Evolutionary conservation across 1,140 invertebrate species (phyloP), one percentile per base, ranked within the genome.

Genomic region (Octopus sinensis): DNA sequence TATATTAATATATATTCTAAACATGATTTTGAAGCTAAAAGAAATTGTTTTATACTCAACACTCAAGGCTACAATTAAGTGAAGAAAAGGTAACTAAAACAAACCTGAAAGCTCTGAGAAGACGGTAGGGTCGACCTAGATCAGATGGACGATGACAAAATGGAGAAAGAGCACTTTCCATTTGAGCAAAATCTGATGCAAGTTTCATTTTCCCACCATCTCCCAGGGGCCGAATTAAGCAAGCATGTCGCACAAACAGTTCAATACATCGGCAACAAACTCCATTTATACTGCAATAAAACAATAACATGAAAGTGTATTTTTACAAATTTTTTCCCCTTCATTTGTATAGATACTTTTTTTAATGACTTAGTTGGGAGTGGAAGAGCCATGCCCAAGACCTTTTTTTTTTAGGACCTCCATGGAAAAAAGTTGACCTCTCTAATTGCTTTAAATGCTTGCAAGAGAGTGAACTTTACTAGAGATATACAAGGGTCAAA

Each of bases 211-310:
- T 93, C 0, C 96, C 96, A 81, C 94, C 94, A 75, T 93, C 92
- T 23, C 94, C 95, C 4, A 98, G 87, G 0, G 96, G 96, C 43
- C 96, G 92, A 10, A 98, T 89, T 56, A 98, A 92, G 85, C 95
- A 95, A 12, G 95, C 93, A 90, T 98, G 96, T 78, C 96, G 92
- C 4, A 97, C 93, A 89, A 98, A 97, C 53, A 97, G 91, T 84
- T 97, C 95, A 76, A 98, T 94, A 85, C 95, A 96, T 79, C 94
- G 93, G 80, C 17, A 73, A 73, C 68, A 73, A 23, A 73, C 30
- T 23, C 6, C 5, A 73, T 73, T 73, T 5, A 73, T 86, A 81
- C 92, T 93, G 86, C 62, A 87, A 87, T 81, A 91, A 73, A 81
- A 81, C 43, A 80, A 79, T 4, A 54, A 53, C 10, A 80, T 17